Evolutionary conservation across 2,797 vertebrate species (phyloP), one percentile per base, ranked within the genome.

Genomic region (Rhinophrynus dorsalis): DNA sequence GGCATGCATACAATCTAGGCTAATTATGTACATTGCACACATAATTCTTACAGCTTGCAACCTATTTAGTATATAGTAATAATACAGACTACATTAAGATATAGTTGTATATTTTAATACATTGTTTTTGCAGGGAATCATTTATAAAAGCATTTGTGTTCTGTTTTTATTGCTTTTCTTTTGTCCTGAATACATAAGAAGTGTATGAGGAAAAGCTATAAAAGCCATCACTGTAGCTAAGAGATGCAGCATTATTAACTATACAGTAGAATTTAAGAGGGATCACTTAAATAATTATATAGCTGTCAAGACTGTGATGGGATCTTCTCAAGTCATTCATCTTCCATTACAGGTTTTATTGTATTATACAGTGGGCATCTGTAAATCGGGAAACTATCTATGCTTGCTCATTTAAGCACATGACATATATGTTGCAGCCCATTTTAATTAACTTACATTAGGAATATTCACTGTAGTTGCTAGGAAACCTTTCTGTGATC

Each of bases 401-500:
- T 74, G 37, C 60, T 75, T 21, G 62, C 75, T 83, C 30, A 80
- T 89, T 87, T 82, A 80, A 61, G 88, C 80, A 65, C 84, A 2
- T 44, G 48, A 76, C 86, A 88, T 74, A 74, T 82, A 81, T 75
- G 60, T 27, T 72, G 71, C 44, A 77, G 78, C 54, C 55, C 55
- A 73, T 62, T 90, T 89, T 85, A 86, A 86, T 79, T 80, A 80
- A 84, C 83, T 89, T 73, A 76, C 80, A 84, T 85, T 80, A 77
- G 77, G 82, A 80, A 72, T 75, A 84, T 86, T 86, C 76, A 81
- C 75, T 79, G 80, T 82, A 84, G 83, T 85, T 89, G 79, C 85
- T 89, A 86, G 83, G 83, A 84, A 86, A 87, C 76, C 75, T 83
- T 88, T 83, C 83, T 84, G 76, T 82, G 81, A 84, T 84, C 81